Percentiles rank a stretch among this genome's conserved stretches.
phyloP scores from a whole-genome alignment of 2,888 invertebrate species.

The Erpobdella octoculata region DNA sequence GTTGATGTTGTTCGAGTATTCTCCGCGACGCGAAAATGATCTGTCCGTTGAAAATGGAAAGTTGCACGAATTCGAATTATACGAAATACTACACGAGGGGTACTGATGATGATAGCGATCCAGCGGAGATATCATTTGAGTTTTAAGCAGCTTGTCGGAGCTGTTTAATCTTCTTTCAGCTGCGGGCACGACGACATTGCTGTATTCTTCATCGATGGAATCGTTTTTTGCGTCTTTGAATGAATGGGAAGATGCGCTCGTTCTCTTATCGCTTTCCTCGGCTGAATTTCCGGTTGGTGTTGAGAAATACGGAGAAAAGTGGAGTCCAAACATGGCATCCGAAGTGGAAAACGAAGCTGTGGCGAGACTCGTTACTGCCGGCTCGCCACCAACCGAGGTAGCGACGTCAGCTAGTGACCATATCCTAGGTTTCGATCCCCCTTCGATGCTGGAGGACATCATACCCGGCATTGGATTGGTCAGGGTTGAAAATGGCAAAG shows the following conservation, averaged over 20 bases:
- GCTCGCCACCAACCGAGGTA: constrained; percentile 35
- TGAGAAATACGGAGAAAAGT: not conserved
- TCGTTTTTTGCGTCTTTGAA: constrained; percentile 3
- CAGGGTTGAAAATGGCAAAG: not conserved
- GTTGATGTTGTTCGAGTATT: constrained; percentile 10
- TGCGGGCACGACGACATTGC: not conserved
- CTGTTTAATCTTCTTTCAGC: not conserved
- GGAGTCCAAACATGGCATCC: not conserved
- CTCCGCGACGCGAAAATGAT: not conserved
- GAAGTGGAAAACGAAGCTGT: not conserved
- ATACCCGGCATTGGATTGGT: not conserved
- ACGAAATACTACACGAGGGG: not conserved
- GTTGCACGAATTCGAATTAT: not conserved
- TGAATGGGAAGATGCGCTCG: not conserved
- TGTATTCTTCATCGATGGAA: not conserved
- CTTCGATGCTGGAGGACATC: not conserved
- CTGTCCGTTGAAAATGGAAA: not conserved
- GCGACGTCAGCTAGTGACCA: constrained; percentile 50
- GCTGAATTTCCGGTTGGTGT: not conserved
- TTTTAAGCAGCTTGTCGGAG: not conserved
- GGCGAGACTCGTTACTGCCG: not conserved
- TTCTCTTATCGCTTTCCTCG: not conserved
- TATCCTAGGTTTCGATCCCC: constrained; percentile 42
- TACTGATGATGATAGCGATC: not conserved
- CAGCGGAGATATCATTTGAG: not conserved